phyloP scores from a whole-genome alignment of 2,113 vertebrate genomes.

The Nothoprocta perdicaria region DNA sequence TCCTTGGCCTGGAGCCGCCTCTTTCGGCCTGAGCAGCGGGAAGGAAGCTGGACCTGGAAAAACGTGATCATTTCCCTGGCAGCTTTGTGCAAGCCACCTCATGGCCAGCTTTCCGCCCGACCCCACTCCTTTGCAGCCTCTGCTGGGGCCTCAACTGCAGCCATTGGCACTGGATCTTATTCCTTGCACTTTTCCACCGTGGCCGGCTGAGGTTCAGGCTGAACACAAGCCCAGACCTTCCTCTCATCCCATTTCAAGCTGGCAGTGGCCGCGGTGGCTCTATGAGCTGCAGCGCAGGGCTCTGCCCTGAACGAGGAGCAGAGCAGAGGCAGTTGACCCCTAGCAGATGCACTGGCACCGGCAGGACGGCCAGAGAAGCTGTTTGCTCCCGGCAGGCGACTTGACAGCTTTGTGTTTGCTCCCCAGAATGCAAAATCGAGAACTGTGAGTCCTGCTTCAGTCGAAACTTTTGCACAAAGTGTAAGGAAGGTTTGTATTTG shows the following conservation, averaged over 20 bases:
- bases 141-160: neutral
- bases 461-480: constrained; percentile 98
- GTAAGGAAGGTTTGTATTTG: constrained; percentile 94
- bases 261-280: neutral
- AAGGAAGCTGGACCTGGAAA: neutral
- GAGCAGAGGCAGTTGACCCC: neutral
- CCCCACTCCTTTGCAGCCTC: neutral
- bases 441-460: constrained; percentile 98
- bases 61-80: neutral
- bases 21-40: neutral
- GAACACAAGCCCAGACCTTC: neutral
- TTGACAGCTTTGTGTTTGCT: neutral
- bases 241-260: neutral
- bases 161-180: fast-evolving
- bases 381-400: neutral
- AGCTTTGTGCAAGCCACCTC: neutral
- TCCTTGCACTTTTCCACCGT: neutral
- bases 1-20: neutral
- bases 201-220: neutral
- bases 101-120: neutral
- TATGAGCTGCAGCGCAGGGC: neutral
- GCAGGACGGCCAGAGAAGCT: neutral
- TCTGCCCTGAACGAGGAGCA: neutral
- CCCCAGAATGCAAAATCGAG: constrained; percentile 96
- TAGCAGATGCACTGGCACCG: neutral